Percentiles rank a stretch among this genome's conserved stretches.
phyloP scores from a whole-genome alignment of 2,888 invertebrate species.

The Nezara viridula region DNA sequence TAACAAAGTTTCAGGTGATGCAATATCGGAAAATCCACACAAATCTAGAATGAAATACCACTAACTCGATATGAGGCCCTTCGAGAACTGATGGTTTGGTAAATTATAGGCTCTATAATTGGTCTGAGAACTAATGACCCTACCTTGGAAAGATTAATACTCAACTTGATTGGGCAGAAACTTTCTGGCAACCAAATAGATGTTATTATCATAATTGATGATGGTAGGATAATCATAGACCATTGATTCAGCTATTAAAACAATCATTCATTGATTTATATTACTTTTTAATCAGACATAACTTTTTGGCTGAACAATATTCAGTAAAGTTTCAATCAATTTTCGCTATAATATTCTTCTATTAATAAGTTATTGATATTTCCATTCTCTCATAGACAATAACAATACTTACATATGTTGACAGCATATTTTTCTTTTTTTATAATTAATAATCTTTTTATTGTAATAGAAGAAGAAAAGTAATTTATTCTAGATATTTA shows the following conservation, averaged over 20 bases:
- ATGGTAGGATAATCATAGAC: neutral
- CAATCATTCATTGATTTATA: constrained; percentile 17
- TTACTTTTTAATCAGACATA: neutral
- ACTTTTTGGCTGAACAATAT: neutral
- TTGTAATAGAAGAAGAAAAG: too few species aligned
- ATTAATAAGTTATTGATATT: neutral
- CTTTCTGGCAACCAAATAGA: neutral
- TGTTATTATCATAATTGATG: neutral
- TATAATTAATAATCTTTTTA: too few species aligned
- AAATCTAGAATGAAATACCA: neutral
- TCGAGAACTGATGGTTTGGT: neutral
- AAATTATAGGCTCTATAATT: constrained; percentile 26
- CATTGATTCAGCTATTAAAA: constrained; percentile 21
- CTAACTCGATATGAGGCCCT: neutral
- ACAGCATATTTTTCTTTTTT: too few species aligned
- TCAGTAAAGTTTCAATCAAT: neutral
- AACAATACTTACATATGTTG: neutral
- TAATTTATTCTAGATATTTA: too few species aligned
- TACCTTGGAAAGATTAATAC: constrained; percentile 21
- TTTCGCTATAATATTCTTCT: neutral
- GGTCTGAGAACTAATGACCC: neutral
- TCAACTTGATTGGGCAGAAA: neutral
- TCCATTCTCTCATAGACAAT: neutral
- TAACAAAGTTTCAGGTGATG: neutral
- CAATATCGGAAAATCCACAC: neutral